Base-by-base conservation (phyloP, 2,888 invertebrate genomes). In the Eurois occulta region DNA sequence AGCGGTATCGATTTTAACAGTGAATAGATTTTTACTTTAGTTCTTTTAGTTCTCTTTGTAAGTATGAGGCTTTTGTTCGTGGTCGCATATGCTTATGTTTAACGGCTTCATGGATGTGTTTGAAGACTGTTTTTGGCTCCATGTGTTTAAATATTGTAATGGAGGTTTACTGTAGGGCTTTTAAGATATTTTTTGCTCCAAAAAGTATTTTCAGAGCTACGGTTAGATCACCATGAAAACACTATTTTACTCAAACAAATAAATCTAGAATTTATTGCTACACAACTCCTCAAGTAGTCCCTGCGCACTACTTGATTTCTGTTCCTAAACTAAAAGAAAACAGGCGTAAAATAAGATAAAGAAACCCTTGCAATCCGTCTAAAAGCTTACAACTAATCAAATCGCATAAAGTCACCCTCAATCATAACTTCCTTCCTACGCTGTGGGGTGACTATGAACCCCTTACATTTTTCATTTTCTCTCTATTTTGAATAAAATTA, bases 21-120 rank as follows among this genome's bases (percentile, higher is more conserved):
- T 94, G 94, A 95, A 95, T 94, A 94, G 91, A 94, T 92, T 95
- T 94, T 93, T 92, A 93, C 91, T 94, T 90, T 92, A 92, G 90
- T 91, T 90, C 87, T 81, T 83, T 88, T 80, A 82, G 82, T 86
- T 88, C 86, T 83, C 85, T 78, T 77, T 75, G 55, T 74, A 75
- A 86, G 77, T 83, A 73, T 80, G 70, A 43, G 66, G 72, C 77
- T 78, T 77, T 71, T 83, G 78, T 84, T 72, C 18, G 52, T 66
- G 68, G 35, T 32, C 13, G n/a, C 41, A 65, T 76, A 21, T 69
- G 43, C 16, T 66, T 64, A 41, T 72, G 38, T 72, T 74, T 32
- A 52, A 8, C 10, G 35, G 18, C 18, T 76, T 16, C 13, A 21
- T 62, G 16, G 10, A 78, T 55, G 43, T 28, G 28, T 32, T 52